These are phyloP conservation scores for Pholis gunnellus DNA, from an alignment of 2,113 vertebrate species.

Conservation along the genomic window DNA sequence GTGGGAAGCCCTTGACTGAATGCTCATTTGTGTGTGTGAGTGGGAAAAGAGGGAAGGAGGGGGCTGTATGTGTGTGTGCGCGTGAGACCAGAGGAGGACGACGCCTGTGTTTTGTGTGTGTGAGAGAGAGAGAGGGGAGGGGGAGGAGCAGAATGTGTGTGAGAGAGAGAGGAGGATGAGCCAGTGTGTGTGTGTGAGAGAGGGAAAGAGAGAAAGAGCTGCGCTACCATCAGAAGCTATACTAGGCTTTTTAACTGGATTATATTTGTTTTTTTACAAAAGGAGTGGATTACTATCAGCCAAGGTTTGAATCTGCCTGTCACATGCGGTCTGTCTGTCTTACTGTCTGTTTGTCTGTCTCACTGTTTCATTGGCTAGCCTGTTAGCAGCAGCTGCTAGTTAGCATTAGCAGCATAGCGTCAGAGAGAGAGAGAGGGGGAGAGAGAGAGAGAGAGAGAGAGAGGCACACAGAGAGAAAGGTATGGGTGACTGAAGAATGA, in stretches of 20 bases:
- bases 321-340: slow-evolving; percentile 8
- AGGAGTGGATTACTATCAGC: slow-evolving; percentile 80
- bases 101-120: slow-evolving; percentile 12
- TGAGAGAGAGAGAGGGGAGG: slow-evolving; percentile 4
- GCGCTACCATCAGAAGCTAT: slow-evolving; percentile 63
- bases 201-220: slow-evolving; percentile 51
- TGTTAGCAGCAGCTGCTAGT: slow-evolving; percentile 49
- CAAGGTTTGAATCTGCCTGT: slow-evolving; percentile 77
- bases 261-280: slow-evolving; percentile 59
- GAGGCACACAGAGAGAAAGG: neutral
- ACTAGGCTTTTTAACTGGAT: slow-evolving; percentile 83
- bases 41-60: slow-evolving; percentile 30
- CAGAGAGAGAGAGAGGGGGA: slow-evolving; percentile 19
- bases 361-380: slow-evolving; percentile 26
- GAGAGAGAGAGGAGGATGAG: slow-evolving; percentile 42
- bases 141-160: slow-evolving; percentile 60
- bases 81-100: slow-evolving; percentile 51
- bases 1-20: slow-evolving; percentile 92
- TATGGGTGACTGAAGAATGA: neutral
- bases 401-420: slow-evolving; percentile 59
- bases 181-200: slow-evolving; percentile 24
- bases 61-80: slow-evolving; percentile 36
- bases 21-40: slow-evolving; percentile 89
- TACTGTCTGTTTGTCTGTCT: slow-evolving; percentile 12
- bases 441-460: neutral